phyloP scores from a whole-genome alignment of 2,113 vertebrate species.

The Pithys albifrons region DNA sequence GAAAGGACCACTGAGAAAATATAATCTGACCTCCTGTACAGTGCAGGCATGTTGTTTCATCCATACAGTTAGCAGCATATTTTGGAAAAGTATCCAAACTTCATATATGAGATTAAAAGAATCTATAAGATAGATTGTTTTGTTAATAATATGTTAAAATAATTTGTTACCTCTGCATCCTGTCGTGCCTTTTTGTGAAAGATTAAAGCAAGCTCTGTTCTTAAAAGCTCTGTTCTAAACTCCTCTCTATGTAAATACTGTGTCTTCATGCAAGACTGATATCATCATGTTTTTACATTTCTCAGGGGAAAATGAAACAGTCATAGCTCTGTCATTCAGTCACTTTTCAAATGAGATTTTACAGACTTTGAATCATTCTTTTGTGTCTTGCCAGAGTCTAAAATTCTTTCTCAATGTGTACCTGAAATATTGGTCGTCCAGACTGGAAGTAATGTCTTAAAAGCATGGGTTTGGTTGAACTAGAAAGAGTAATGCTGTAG shows the following conservation, averaged over 20 bases:
- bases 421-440: neutral
- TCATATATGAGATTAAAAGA: neutral
- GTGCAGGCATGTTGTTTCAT: neutral
- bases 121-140: neutral
- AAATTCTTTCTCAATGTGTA: neutral
- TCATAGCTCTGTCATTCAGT: neutral
- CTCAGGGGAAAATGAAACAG: neutral
- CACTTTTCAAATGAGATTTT: neutral
- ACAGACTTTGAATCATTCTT: neutral
- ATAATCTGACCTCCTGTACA: neutral
- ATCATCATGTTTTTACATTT: neutral
- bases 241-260: neutral
- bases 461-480: neutral
- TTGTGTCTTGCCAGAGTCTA: neutral
- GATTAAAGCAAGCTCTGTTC: neutral
- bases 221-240: neutral
- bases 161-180: neutral
- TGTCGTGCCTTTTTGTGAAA: neutral
- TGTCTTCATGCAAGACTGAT: neutral
- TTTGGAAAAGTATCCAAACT: neutral
- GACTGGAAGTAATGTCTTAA: neutral
- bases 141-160: neutral
- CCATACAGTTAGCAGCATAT: neutral
- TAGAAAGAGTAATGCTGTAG: neutral
- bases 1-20: neutral